Conservation (phyloP, 2,113 vertebrate species). For the Trogon melanurus region DNA sequence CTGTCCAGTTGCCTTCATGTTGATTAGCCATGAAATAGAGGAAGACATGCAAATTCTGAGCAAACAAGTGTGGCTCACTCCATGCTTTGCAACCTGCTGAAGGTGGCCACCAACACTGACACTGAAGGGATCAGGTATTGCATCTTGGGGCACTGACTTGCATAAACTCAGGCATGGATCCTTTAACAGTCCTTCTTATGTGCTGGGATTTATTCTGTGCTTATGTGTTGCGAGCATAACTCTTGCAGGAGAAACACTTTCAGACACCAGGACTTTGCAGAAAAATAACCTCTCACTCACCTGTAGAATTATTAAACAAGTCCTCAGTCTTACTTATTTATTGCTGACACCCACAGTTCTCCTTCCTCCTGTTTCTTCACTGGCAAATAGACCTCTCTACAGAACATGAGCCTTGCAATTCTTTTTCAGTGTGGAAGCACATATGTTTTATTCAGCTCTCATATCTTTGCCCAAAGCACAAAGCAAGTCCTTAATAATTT, state of each 20-base stretch:
- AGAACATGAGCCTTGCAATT: conserved; percentile 39
- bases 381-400: conserved; percentile 59
- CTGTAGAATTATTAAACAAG: conserved; percentile 35
- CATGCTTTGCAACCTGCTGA: neutral
- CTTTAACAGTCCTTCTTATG: neutral
- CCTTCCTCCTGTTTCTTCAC: conserved; percentile 33
- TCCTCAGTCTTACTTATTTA: conserved; percentile 7
- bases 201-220: neutral
- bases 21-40: neutral
- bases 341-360: conserved; percentile 15
- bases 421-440: conserved; percentile 49
- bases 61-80: neutral
- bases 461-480: conserved; percentile 66
- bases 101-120: neutral
- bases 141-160: neutral
- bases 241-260: conserved; percentile 2
- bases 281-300: conserved; percentile 11
- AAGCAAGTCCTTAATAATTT: conserved; percentile 71
- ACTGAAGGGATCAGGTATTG: neutral
- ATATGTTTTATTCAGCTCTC: conserved; percentile 73
- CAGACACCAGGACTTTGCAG: neutral
- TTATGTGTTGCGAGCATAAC: neutral
- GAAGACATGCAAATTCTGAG: neutral
- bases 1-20: neutral
- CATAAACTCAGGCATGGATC: neutral